Evolutionary conservation across 2,797 vertebrate genomes (phyloP), one percentile per base, ranked within the genome.

Genomic region (Triplophysa yarkandensis): DNA sequence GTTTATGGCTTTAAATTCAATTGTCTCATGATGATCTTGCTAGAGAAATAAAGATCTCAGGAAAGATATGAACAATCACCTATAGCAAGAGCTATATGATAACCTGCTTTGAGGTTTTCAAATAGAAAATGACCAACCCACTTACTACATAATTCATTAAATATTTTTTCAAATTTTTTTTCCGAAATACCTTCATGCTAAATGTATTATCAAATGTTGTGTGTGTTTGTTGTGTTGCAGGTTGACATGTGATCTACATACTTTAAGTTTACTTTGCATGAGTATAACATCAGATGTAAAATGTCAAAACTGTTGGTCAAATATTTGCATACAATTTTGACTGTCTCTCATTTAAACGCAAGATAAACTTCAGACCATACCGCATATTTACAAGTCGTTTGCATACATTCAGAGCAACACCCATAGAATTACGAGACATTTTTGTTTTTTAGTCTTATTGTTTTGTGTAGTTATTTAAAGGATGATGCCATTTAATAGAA

Each of bases 311-410:
- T 82, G 57, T 81, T 41, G 75, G 58, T 76, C 39, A 76, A 30
- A 39, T 13, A n/a, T 90, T 91, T 91, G 85, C 86, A 88, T 90
- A 16, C 5, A 41, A 16, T 79, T 92, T 91, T 88, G 82, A 82
- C 83, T 89, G 71, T 72, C 74, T 54, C 80, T 61, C 17, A 73
- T 43, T 34, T 73, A 60, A 46, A 76, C 68, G 41, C 63, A 76
- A 30, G 27, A 28, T 55, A 27, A 55, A 52, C 50, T 67, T 81
- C 64, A 19, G 73, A 80, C 70, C 81, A 28, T 63, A 80, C 77
- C 57, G 79, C 48, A 83, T 74, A 85, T 87, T 84, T 43, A 84
- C 83, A 83, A 66, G 16, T 27, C 50, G 81, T 92, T 90, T 91
- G 77, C 83, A 83, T 89, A 44, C 30, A 64, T 77, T 48, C 27